Percentiles rank a stretch among this genome's conserved stretches.
Evolutionary conservation across 2,797 vertebrate species (phyloP).

Genomic region (Parotocinclus haroldoi): DNA sequence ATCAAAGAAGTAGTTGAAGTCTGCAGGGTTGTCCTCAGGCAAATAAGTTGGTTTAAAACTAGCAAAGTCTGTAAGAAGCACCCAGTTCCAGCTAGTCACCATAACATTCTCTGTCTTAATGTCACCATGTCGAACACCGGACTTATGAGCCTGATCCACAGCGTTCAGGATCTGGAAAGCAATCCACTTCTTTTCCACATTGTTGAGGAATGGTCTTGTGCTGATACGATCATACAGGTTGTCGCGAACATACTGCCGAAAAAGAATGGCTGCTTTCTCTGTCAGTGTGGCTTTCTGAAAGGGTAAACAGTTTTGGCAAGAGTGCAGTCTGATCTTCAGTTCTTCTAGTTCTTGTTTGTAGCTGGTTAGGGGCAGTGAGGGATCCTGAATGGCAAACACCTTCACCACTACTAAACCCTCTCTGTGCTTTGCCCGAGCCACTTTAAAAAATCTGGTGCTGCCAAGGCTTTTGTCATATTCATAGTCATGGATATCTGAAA

Average conservation of each 20-base stretch:
- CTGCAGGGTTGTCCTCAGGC: slow-evolving; percentile 95
- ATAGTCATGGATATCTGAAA: slow-evolving; percentile 94
- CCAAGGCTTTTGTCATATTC: slow-evolving; percentile 96
- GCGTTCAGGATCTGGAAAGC: slow-evolving; percentile 95
- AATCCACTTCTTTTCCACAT: slow-evolving; percentile 94
- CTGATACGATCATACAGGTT: slow-evolving; percentile 97
- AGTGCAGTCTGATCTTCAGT: slow-evolving; percentile 88
- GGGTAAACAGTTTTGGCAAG: slow-evolving; percentile 92
- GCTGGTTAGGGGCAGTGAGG: slow-evolving; percentile 88
- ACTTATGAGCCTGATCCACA: slow-evolving; percentile 91
- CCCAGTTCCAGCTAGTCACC: slow-evolving; percentile 99
- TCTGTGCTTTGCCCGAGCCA: slow-evolving; percentile 90
- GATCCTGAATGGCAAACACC: slow-evolving; percentile 96
- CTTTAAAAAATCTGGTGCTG: slow-evolving; percentile 97
- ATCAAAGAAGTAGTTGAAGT: slow-evolving; percentile 99
- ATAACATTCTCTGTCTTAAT: slow-evolving; percentile 98
- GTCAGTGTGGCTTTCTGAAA: slow-evolving; percentile 90
- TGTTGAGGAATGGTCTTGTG: slow-evolving; percentile 91
- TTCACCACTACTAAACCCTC: slow-evolving; percentile 96
- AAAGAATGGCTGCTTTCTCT: slow-evolving; percentile 91
- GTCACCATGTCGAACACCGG: slow-evolving; percentile 92
- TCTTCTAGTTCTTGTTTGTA: slow-evolving; percentile 97
- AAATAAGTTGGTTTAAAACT: slow-evolving; percentile 97
- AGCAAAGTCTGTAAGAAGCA: slow-evolving; percentile 93
- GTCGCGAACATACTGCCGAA: slow-evolving; percentile 93